These are phyloP conservation scores for Noctua pronuba DNA, from an alignment of 2,888 invertebrate genomes.

Conservation along the genomic window DNA sequence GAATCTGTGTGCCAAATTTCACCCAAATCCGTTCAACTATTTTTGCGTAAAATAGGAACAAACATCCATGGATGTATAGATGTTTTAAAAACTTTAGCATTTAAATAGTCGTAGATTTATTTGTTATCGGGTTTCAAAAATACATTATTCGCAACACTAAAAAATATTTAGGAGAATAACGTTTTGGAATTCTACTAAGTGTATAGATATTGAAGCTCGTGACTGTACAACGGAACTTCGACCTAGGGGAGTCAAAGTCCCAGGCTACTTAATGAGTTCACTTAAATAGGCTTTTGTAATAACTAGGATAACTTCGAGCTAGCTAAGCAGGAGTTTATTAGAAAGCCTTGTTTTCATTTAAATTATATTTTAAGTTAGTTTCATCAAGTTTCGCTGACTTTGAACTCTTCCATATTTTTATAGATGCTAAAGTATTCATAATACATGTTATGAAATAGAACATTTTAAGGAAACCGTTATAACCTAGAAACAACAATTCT, in stretches of 20 bases:
- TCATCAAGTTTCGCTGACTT: background rate
- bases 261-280: constrained; percentile 47
- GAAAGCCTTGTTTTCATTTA: background rate
- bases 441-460: background rate
- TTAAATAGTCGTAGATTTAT: background rate
- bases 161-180: background rate
- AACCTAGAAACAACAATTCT: background rate
- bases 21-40: too few species aligned
- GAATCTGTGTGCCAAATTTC: too few species aligned
- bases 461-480: background rate
- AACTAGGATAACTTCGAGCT: background rate
- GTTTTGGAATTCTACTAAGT: background rate
- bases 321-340: constrained; percentile 1
- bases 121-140: background rate
- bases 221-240: constrained; percentile 16
- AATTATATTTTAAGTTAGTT: background rate
- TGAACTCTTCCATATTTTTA: background rate
- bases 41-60: too few species aligned
- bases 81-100: too few species aligned
- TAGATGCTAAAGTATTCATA: background rate
- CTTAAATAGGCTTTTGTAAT: constrained; percentile 48
- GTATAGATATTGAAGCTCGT: background rate
- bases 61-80: too few species aligned
- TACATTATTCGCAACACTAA: background rate
- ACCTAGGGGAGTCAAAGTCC: constrained; percentile 8